phyloP scores from a whole-genome alignment of 64 coral and sea anemone genomes.

The Montipora efflorescens region DNA sequence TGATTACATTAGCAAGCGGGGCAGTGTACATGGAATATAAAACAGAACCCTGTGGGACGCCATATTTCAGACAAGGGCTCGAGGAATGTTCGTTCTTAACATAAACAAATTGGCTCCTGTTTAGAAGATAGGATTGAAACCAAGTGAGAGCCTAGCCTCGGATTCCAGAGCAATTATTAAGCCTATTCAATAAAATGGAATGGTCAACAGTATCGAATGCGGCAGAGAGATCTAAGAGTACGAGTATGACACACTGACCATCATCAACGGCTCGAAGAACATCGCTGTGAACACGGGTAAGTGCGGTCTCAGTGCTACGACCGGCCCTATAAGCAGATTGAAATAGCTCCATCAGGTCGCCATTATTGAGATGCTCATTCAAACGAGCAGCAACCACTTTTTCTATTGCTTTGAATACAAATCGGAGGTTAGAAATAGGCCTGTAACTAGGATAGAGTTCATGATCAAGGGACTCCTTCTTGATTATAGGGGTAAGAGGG shows the following conservation, averaged over 20 bases:
- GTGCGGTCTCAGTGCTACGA: conserved; percentile 12
- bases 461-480: too few species aligned
- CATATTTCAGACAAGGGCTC: background rate
- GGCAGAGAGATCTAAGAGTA: background rate
- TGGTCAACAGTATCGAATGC: background rate
- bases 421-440: background rate
- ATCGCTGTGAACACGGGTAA: conserved; percentile 1
- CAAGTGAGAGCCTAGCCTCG: background rate
- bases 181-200: too few species aligned
- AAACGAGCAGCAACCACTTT: conserved; percentile 24
- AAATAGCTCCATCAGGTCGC: background rate
- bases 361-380: background rate
- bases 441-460: background rate
- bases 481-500: conserved; percentile 1
- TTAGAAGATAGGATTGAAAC: background rate
- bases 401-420: background rate
- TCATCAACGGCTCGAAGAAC: background rate
- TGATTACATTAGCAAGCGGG: background rate
- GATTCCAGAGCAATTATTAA: background rate
- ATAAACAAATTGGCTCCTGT: background rate
- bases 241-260: background rate
- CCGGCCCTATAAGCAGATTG: conserved; percentile 5
- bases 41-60: background rate
- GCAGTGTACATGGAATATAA: background rate
- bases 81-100: background rate